phyloP scores from a whole-genome alignment of 2,888 invertebrate species.

The Crematogaster levior region DNA sequence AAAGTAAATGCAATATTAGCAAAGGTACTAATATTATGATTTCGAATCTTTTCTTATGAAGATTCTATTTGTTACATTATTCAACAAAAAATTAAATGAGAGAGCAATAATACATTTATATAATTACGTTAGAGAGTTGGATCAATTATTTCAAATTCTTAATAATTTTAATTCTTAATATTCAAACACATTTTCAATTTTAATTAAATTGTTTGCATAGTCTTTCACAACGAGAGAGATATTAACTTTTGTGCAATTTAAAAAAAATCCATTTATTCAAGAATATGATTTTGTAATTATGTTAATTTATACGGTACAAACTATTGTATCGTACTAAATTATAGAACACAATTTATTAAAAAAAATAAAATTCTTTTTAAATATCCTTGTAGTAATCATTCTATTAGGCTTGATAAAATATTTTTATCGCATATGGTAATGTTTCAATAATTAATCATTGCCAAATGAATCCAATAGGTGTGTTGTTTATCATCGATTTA shows the following conservation, averaged over 20 bases:
- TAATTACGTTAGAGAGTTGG: background rate
- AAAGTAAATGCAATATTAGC: conserved; percentile 30
- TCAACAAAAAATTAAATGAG: conserved; percentile 6
- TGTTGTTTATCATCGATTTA: conserved; percentile 32
- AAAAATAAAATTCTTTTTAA: background rate
- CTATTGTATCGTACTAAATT: background rate
- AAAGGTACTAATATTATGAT: conserved; percentile 9
- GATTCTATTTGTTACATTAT: background rate
- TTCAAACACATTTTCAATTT: background rate
- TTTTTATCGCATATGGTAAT: background rate
- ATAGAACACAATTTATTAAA: background rate
- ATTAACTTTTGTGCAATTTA: background rate
- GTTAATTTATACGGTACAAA: background rate
- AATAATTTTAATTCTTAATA: too few species aligned
- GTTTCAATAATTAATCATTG: conserved; percentile 21
- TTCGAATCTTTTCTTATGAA: background rate
- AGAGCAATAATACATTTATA: background rate
- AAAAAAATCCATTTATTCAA: background rate
- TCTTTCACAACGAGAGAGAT: too few species aligned
- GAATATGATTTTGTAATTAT: background rate
- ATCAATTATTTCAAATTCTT: background rate
- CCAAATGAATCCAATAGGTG: conserved; percentile 5
- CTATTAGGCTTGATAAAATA: background rate
- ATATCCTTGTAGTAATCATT: background rate
- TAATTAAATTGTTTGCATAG: background rate